A percentile compares a stretch with the other conserved stretches of the same genome.
Conservation (phyloP, 2,888 invertebrate genomes). For the Archaeoteleia sp. region DNA sequence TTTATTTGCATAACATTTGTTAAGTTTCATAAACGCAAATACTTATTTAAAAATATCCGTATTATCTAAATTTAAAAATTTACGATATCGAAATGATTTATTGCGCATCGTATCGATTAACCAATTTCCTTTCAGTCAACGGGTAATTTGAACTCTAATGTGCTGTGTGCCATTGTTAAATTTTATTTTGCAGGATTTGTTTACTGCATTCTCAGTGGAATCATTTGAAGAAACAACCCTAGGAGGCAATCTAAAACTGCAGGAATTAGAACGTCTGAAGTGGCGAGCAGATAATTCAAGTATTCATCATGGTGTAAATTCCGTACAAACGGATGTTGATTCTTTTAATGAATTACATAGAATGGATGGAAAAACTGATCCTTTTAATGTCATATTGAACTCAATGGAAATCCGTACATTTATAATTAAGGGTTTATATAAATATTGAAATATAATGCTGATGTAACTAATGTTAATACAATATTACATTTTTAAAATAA, state of each 20-base stretch:
- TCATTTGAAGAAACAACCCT: conserved; percentile 81
- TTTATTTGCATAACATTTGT: too few relatives aligned
- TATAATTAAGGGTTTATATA: conserved; percentile 71
- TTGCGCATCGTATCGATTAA: not conserved
- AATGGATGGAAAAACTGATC: conserved; percentile 56
- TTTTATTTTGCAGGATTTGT: conserved; percentile 73
- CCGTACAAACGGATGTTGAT: too few relatives aligned
- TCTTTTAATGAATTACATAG: too few relatives aligned
- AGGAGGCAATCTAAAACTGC: conserved; percentile 81
- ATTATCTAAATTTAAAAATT: too few relatives aligned
- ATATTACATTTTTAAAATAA: too few relatives aligned
- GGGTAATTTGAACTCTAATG: too few relatives aligned
- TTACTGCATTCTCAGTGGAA: conserved; percentile 77
- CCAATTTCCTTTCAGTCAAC: too few relatives aligned
- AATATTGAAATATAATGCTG: not conserved
- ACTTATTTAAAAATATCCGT: not conserved
- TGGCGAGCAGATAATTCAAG: conserved; percentile 77
- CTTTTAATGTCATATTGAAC: conserved; percentile 76
- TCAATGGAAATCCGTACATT: conserved; percentile 87
- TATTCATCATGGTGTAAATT: conserved; percentile 26
- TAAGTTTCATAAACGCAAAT: too few relatives aligned
- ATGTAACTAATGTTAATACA: conserved; percentile 2
- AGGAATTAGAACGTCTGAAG: conserved; percentile 76
- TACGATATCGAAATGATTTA: not conserved
- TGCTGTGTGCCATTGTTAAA: too few relatives aligned